These are phyloP conservation scores for Diorhabda elongata DNA, from an alignment of 1,140 invertebrate species.

Conservation along the genomic window DNA sequence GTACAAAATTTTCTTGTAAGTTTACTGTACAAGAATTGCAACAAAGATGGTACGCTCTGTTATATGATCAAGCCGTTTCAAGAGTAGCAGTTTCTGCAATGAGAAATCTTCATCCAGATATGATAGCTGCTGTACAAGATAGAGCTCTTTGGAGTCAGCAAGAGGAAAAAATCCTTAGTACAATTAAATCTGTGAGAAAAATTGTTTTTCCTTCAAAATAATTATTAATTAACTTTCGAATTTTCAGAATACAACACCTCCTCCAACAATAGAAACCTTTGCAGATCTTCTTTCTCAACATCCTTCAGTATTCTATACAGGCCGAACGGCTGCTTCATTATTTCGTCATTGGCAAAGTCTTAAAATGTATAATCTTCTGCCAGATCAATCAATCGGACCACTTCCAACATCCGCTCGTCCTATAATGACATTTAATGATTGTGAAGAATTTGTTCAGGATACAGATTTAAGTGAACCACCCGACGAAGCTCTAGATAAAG, in stretches of 20 bases:
- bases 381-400: conserved; percentile 77
- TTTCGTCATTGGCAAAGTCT: conserved; percentile 88
- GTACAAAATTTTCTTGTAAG: conserved; percentile 93
- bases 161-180: conserved; percentile 84
- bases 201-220: background rate
- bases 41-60: conserved; percentile 90
- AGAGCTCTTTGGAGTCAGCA: conserved; percentile 84
- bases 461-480: conserved; percentile 72
- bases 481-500: conserved; percentile 67
- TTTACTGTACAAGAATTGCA: conserved; percentile 93
- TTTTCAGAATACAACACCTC: conserved; percentile 8
- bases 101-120: conserved; percentile 87
- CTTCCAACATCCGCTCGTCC: conserved; percentile 56
- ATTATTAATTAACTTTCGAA: background rate
- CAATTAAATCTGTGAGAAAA: conserved; percentile 73
- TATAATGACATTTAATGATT: conserved; percentile 84
- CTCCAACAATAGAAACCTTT: conserved; percentile 66
- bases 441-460: conserved; percentile 86
- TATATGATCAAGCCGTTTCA: conserved; percentile 87
- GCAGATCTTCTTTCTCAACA: conserved; percentile 84
- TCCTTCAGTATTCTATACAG: conserved; percentile 79
- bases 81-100: conserved; percentile 87
- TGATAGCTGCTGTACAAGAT: conserved; percentile 79
- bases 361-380: conserved; percentile 88
- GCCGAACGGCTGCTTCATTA: conserved; percentile 80